These are phyloP conservation scores for Nemopilema nomurai DNA, from an alignment of 30 jellyfish, hydroid and myxozoan species.

Conservation along the genomic window DNA sequence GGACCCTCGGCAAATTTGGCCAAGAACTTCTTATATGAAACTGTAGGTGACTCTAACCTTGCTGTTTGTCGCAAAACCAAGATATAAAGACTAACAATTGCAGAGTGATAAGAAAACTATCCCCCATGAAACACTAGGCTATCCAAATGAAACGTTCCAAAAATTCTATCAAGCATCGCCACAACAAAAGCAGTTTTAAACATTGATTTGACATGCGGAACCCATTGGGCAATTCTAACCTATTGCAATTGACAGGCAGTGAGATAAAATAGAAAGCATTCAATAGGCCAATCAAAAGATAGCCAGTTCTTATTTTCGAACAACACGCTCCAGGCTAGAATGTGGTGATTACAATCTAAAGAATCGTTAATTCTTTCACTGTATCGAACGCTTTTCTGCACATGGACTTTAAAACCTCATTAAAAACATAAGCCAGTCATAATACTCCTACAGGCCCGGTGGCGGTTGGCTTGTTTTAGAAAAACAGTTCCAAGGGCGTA, in stretches of 20 bases:
- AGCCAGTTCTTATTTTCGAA: background rate
- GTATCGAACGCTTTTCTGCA: too few relatives aligned
- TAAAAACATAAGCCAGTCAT: too few relatives aligned
- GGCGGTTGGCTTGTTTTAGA: too few relatives aligned
- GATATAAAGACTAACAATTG: background rate
- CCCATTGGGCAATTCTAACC: background rate
- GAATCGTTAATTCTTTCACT: background rate
- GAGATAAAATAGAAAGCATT: background rate
- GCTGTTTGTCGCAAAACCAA: too few relatives aligned
- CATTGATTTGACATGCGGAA: background rate
- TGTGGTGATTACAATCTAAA: background rate
- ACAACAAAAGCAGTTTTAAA: background rate
- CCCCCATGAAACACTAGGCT: background rate
- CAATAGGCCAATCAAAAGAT: background rate
- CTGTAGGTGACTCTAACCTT: too few relatives aligned
- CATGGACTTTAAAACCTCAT: too few relatives aligned
- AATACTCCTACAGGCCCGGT: too few relatives aligned
- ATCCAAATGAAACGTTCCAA: background rate
- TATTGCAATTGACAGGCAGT: background rate
- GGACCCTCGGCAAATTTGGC: too few relatives aligned
- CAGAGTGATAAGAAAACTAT: background rate
- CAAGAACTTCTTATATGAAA: too few relatives aligned
- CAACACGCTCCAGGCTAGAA: background rate
- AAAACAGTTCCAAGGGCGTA: too few relatives aligned
- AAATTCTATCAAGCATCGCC: background rate